These are phyloP conservation scores for Leptinotarsa peninsularis DNA, from an alignment of 2,888 invertebrate genomes.

Conservation along the genomic window DNA sequence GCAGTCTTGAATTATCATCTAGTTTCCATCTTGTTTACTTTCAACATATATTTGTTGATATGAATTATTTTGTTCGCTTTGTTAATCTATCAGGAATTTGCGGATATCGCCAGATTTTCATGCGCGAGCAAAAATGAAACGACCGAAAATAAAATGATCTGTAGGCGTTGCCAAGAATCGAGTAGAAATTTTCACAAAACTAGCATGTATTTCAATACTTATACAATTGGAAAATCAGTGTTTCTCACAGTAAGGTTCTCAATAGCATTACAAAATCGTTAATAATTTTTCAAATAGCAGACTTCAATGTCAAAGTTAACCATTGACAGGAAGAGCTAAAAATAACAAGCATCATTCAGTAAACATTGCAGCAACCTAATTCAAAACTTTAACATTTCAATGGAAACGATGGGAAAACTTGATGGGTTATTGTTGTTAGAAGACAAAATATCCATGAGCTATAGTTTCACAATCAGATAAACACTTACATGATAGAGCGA, in stretches of 20 bases:
- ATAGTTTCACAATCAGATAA: too few relatives aligned
- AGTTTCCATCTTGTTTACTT: too few relatives aligned
- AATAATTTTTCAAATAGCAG: not conserved
- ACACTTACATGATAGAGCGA: conserved; percentile 34
- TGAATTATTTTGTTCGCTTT: not conserved
- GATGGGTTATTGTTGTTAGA: too few relatives aligned
- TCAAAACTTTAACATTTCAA: not conserved
- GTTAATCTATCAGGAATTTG: not conserved
- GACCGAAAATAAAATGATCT: not conserved
- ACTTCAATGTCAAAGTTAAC: not conserved
- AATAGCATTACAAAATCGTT: too few relatives aligned
- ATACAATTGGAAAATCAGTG: not conserved
- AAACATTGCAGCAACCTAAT: not conserved
- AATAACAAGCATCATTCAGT: not conserved
- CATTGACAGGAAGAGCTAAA: not conserved
- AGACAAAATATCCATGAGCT: too few relatives aligned
- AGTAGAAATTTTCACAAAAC: not conserved
- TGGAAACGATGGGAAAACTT: not conserved
- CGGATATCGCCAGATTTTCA: not conserved
- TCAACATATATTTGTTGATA: not conserved
- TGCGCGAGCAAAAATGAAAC: not conserved
- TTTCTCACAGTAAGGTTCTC: too few relatives aligned
- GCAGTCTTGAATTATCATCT: too few relatives aligned
- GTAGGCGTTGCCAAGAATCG: not conserved
- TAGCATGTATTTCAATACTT: not conserved